Evolutionary conservation across 2,113 vertebrate species (phyloP).

Genomic region (Pelusios castaneus): DNA sequence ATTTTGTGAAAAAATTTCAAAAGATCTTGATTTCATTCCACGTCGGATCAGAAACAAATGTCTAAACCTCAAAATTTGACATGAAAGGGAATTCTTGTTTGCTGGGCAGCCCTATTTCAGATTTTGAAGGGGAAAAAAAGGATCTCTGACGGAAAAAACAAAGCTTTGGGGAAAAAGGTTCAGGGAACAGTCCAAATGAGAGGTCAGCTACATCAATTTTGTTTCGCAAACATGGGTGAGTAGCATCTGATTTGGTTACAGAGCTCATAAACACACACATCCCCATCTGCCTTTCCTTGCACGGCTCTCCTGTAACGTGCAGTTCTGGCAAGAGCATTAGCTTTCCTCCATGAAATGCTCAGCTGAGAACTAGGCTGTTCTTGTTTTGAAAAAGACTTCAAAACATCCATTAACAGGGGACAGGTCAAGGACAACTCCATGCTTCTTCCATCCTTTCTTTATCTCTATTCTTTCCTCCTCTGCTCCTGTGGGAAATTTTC

Average conservation of each 20-base stretch:
- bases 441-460: neutral
- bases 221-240: neutral
- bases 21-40: neutral
- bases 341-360: neutral
- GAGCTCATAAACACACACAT: neutral
- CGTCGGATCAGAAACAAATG: neutral
- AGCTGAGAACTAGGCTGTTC: neutral
- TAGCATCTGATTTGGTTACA: neutral
- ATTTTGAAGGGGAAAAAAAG: neutral
- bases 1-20: neutral
- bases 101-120: neutral
- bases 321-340: neutral
- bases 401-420: neutral
- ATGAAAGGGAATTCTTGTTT: neutral
- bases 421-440: neutral
- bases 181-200: neutral
- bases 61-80: neutral
- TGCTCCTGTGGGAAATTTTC: neutral
- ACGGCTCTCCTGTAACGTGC: neutral
- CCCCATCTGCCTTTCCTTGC: neutral
- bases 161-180: neutral
- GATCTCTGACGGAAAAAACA: neutral
- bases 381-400: neutral
- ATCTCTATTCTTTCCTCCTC: neutral
- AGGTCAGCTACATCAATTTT: neutral